Conservation (phyloP, 2,113 vertebrate genomes). For the Salvelinus sp. region DNA sequence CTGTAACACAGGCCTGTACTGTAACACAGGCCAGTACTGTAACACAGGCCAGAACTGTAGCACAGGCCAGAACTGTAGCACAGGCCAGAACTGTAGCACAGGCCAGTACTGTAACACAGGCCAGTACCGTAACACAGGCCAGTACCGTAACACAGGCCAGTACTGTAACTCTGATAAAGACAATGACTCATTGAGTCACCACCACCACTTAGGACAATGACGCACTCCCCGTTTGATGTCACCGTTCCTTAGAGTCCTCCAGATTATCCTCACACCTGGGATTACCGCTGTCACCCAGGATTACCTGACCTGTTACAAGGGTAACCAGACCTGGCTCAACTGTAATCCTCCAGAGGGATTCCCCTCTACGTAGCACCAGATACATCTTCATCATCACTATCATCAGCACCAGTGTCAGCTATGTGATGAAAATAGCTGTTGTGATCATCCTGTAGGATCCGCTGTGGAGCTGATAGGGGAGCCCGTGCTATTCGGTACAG, state of each 20-base stretch:
- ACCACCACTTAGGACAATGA: constrained; percentile 27
- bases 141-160: no score
- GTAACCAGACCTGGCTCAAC: constrained; percentile 34
- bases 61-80: no score
- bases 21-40: no score
- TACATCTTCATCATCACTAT: constrained; percentile 1
- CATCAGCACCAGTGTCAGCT: neutral
- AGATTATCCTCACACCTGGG: constrained; percentile 45
- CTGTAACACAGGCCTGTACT: no score
- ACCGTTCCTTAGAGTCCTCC: constrained; percentile 48
- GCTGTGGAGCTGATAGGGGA: neutral
- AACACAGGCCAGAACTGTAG: no score
- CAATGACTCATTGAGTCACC: neutral
- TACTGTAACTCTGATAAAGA: no score
- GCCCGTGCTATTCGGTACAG: neutral
- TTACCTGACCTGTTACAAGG: constrained; percentile 38
- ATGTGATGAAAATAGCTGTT: constrained; percentile 1
- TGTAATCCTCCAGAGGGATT: constrained; percentile 58
- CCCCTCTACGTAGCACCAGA: constrained; percentile 31
- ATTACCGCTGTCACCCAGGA: constrained; percentile 39
- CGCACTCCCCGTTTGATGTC: constrained; percentile 29
- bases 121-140: no score
- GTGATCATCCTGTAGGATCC: constrained; percentile 10
- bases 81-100: no score
- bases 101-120: no score